Conservation (phyloP, 2,888 invertebrate species). For the Leuctra nigra region DNA sequence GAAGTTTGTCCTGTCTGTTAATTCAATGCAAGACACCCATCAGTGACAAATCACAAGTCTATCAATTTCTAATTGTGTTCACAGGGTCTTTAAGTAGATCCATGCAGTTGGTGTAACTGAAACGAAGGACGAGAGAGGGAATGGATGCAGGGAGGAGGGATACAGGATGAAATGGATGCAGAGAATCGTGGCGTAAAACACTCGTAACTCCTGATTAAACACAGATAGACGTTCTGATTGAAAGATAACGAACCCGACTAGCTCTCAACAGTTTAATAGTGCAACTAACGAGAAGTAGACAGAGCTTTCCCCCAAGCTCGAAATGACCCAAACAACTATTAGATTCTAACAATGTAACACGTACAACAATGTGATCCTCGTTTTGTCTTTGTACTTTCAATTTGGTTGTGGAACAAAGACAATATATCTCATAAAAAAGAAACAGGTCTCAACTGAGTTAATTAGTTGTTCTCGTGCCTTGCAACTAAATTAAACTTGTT, state of each 20-base stretch:
- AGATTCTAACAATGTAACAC: constrained; percentile 11
- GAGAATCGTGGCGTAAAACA: constrained; percentile 7
- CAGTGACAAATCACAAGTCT: too few species aligned
- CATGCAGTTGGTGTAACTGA: too few species aligned
- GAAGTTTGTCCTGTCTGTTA: too few species aligned
- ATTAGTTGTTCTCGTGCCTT: constrained; percentile 7
- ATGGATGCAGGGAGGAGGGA: not conserved
- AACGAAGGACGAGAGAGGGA: not conserved
- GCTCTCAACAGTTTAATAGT: not conserved
- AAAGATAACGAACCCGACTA: constrained; percentile 14
- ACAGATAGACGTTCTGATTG: constrained; percentile 11
- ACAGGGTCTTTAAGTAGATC: too few species aligned
- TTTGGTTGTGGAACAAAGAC: constrained; percentile 10
- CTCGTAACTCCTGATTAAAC: constrained; percentile 16
- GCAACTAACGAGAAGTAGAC: not conserved
- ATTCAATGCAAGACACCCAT: too few species aligned
- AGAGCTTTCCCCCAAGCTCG: not conserved
- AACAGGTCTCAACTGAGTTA: constrained; percentile 6
- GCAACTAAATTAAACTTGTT: constrained; percentile 16
- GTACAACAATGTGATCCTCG: constrained; percentile 9
- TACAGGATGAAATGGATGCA: not conserved
- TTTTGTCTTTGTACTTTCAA: constrained; percentile 13
- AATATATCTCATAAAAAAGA: not conserved
- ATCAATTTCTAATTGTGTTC: too few species aligned
- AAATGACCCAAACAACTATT: constrained; percentile 12